Percentiles rank a stretch among this genome's conserved stretches.
phyloP scores from a whole-genome alignment of 2,113 vertebrate species.

The Ammodytes dubius region DNA sequence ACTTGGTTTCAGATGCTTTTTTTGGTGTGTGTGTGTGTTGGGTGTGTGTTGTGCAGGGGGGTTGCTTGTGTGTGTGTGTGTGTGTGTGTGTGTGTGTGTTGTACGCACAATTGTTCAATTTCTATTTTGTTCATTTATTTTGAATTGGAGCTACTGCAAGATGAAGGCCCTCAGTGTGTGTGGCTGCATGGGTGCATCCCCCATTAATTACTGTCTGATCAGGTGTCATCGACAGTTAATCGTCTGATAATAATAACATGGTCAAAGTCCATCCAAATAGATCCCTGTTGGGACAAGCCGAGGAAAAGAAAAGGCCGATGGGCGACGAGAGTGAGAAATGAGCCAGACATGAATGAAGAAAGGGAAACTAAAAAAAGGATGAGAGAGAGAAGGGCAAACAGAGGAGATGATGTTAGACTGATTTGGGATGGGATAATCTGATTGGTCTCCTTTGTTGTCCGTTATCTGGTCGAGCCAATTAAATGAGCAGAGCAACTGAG shows the following conservation, averaged over 20 bases:
- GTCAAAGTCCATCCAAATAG: conserved; percentile 46
- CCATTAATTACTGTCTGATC: conserved; percentile 60
- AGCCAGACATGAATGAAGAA: neutral
- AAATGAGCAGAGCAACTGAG: conserved; percentile 11
- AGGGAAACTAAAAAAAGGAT: neutral
- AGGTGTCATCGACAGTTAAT: conserved; percentile 66
- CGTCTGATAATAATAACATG: conserved; percentile 62
- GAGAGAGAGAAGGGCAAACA: conserved; percentile 19
- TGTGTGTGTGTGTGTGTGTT: conserved; percentile 24
- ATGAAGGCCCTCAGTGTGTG: neutral
- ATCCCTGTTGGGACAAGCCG: neutral
- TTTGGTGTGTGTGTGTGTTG: neutral
- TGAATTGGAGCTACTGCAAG: conserved; percentile 22
- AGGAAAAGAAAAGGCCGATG: conserved; percentile 23
- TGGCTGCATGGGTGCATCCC: conserved; percentile 8
- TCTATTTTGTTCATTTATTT: neutral
- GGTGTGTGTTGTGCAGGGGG: neutral
- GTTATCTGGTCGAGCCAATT: conserved; percentile 50
- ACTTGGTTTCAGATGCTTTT: conserved; percentile 33
- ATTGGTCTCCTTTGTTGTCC: conserved; percentile 41
- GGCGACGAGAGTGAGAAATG: conserved; percentile 8
- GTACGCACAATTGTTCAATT: conserved; percentile 21
- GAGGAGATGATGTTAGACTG: conserved; percentile 34
- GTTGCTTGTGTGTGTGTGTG: neutral
- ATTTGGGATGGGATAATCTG: conserved; percentile 43